Evolutionary conservation across 2,113 vertebrate genomes (phyloP).

Genomic region (Pipra filicauda): DNA sequence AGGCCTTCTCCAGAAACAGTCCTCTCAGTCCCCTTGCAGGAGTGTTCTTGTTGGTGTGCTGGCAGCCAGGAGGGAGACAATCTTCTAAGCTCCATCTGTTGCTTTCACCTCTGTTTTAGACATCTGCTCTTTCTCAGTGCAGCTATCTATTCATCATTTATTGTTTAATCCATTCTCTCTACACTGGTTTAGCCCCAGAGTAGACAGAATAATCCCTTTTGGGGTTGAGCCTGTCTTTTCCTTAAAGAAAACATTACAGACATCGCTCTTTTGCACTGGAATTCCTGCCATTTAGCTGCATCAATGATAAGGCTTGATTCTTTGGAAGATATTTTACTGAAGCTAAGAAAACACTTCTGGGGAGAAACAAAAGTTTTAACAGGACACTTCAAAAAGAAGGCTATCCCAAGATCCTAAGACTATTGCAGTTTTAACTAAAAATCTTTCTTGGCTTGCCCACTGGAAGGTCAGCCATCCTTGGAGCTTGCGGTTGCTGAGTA

Average conservation of each 20-base stretch:
- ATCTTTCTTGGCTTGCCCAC: not conserved
- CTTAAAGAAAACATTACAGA: not conserved
- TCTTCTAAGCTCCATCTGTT: not conserved
- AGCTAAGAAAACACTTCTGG: not conserved
- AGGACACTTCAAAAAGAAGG: not conserved
- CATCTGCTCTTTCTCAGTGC: not conserved
- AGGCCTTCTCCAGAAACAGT: not conserved
- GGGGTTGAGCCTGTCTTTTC: not conserved
- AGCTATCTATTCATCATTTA: not conserved
- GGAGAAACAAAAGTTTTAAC: not conserved
- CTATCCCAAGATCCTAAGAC: not conserved
- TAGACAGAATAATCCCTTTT: not conserved
- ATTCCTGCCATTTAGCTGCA: not conserved
- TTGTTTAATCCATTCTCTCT: not conserved
- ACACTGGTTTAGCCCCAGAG: not conserved
- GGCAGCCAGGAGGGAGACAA: rapidly evolving
- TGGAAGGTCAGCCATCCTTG: not conserved
- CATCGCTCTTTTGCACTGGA: not conserved
- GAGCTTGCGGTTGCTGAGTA: not conserved
- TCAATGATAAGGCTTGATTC: rapidly evolving
- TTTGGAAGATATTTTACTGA: not conserved
- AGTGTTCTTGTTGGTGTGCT: not conserved
- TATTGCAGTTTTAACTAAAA: not conserved
- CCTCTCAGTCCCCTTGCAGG: not conserved
- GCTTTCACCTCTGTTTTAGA: not conserved